Base-by-base conservation (phyloP, 2,797 vertebrate genomes). In the Dendrocincla fuliginosa region DNA sequence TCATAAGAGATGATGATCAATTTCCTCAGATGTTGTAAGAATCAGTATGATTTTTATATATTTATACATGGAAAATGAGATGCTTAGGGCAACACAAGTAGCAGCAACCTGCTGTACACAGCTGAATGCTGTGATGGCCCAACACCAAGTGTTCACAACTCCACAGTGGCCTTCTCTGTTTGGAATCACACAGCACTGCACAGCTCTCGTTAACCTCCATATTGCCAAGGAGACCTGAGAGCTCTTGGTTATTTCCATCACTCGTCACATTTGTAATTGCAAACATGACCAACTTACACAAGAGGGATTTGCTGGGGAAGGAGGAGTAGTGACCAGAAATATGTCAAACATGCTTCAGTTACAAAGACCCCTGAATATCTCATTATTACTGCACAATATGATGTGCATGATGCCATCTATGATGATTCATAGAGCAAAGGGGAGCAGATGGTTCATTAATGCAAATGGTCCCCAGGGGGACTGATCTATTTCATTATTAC, bases 131-230 rank as follows among this genome's bases (percentile, higher is more conserved):
- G 53, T 2, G 1, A 46, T 37, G 42, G 11, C 37, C 60, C 7
- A 1, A 61, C 60, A 23, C 39, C 46, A 64, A 80, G 37, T 23
- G 44, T n/a, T 60, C 52, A 41, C 39, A 76, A 7, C 39, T 39
- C 39, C 35, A 47, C 9, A 1, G 37, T 52, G 6, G 2, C 42
- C 25, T 25, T 59, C 42, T 76, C 69, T 84, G 5, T 55, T 41
- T 52, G 79, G 56, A 73, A 76, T 44, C 33, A n/a, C 5, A 0
- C 35, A 37, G 10, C 61, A 37, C 19, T 53, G 32, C 49, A 57
- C 18, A 64, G 42, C 41, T 65, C 3, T 0, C 0, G 0, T 63
- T 60, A 68, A 44, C 46, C 14, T 2, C 20, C 39, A n/a, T 23
- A 84, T 49, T 65, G 42, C 60, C 69, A 70, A 84, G 64, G 49